Conservation (phyloP, 1,140 invertebrate species). For the Zaprionus nigranus region DNA sequence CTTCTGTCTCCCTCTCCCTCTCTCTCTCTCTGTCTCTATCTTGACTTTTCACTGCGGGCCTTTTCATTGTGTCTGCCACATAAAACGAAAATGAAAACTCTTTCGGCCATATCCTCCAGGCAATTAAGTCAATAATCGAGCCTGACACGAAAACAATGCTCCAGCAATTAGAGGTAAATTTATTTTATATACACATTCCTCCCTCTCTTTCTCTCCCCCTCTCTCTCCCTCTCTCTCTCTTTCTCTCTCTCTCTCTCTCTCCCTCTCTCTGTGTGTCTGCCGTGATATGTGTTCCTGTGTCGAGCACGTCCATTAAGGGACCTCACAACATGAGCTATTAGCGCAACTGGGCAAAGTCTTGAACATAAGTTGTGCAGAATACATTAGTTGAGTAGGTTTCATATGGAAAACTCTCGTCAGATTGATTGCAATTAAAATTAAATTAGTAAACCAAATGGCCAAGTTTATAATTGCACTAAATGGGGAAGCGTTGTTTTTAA, state of each 20-base stretch:
- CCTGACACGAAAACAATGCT: slow-evolving; percentile 22
- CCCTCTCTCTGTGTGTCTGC: background rate
- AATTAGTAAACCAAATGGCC: background rate
- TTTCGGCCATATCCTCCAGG: slow-evolving; percentile 6
- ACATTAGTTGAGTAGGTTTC: background rate
- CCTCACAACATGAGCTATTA: background rate
- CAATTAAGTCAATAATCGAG: slow-evolving; percentile 35
- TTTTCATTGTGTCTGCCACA: background rate
- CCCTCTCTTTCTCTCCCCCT: background rate
- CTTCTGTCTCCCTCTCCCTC: background rate
- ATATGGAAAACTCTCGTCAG: background rate
- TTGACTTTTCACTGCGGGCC: background rate
- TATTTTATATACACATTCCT: background rate
- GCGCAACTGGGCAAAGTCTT: background rate
- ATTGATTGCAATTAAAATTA: background rate
- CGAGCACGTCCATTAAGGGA: background rate
- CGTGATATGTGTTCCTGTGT: background rate
- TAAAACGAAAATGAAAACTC: background rate
- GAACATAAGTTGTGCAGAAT: background rate
- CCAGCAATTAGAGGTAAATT: slow-evolving; percentile 24
- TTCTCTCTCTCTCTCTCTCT: background rate
- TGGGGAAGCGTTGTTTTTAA: background rate
- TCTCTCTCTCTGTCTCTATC: background rate
- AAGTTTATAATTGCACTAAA: background rate
- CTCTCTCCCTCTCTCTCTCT: background rate